These are phyloP conservation scores for Thera obeliscata DNA, from an alignment of 2,888 invertebrate genomes.

Conservation along the genomic window DNA sequence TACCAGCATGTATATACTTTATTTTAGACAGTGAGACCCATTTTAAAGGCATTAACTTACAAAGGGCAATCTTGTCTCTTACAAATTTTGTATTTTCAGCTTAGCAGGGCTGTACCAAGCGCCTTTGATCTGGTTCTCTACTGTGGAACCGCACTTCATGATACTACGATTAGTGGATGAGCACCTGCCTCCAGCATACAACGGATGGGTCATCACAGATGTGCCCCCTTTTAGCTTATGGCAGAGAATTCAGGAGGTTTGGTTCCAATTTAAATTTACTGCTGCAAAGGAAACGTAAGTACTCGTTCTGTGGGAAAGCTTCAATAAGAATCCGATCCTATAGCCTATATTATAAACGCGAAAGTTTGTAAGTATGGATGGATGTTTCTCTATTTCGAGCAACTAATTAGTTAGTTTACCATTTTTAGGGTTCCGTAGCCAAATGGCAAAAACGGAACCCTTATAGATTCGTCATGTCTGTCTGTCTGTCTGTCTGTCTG, in stretches of 20 bases:
- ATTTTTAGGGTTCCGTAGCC: too few species aligned
- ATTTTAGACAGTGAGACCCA: too few species aligned
- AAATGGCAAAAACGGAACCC: too few species aligned
- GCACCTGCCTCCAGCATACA: constrained; percentile 58
- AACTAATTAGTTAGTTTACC: too few species aligned
- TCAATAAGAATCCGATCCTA: background rate
- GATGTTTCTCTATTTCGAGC: too few species aligned
- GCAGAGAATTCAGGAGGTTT: constrained; percentile 54
- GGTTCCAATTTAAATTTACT: constrained; percentile 34
- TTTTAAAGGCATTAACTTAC: too few species aligned
- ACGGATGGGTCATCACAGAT: constrained; percentile 40
- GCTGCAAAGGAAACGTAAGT: constrained; percentile 41
- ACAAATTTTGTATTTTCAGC: constrained; percentile 43
- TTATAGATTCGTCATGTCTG: too few species aligned
- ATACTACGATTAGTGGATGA: constrained; percentile 58
- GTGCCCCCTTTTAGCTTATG: constrained; percentile 57
- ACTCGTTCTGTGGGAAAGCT: background rate
- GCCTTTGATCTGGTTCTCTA: constrained; percentile 58
- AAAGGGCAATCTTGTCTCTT: too few species aligned
- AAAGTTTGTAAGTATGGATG: too few species aligned
- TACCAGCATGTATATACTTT: too few species aligned
- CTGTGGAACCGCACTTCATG: constrained; percentile 58
- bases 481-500: too few species aligned
- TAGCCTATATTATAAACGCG: too few species aligned
- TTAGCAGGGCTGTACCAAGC: constrained; percentile 54